Evolutionary conservation across 2,888 invertebrate genomes (phyloP).

Genomic region (Brachyopa scutellaris): DNA sequence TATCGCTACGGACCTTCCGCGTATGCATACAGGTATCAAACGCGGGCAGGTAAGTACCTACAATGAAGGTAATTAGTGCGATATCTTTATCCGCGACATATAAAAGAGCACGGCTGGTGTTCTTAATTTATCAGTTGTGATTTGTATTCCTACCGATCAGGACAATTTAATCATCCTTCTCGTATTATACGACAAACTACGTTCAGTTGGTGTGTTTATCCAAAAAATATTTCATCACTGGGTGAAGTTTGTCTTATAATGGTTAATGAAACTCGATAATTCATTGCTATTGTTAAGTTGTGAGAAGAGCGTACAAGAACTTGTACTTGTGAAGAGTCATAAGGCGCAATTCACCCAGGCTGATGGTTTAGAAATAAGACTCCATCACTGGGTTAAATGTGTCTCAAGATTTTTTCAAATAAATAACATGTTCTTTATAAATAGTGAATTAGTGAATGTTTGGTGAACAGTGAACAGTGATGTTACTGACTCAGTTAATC

Average conservation of each 20-base stretch:
- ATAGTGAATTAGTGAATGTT: background rate
- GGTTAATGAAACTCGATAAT: constrained; percentile 16
- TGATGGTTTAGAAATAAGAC: constrained; percentile 7
- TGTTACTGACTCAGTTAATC: too few relatives aligned
- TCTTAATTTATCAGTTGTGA: constrained; percentile 32
- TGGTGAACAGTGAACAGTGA: background rate
- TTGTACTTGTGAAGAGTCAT: constrained; percentile 1
- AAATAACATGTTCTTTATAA: background rate
- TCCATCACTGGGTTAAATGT: constrained; percentile 68
- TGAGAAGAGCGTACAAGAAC: background rate
- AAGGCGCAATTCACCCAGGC: constrained; percentile 16
- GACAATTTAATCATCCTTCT: constrained; percentile 3
- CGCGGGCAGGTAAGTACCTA: background rate
- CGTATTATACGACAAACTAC: constrained; percentile 79
- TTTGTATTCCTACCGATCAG: background rate
- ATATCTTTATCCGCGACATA: constrained; percentile 37
- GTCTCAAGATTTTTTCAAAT: constrained; percentile 45
- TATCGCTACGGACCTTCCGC: constrained; percentile 35
- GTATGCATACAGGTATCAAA: constrained; percentile 16
- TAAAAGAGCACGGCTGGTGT: constrained; percentile 25
- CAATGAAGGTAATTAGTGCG: constrained; percentile 44
- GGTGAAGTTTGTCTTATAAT: constrained; percentile 81
- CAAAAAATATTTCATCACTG: constrained; percentile 77
- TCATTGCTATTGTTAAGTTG: background rate
- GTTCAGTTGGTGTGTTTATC: constrained; percentile 75